Percentiles rank a stretch among this genome's conserved stretches.
Conservation (phyloP, 2,113 vertebrate species). For the Salminus brasiliensis region DNA sequence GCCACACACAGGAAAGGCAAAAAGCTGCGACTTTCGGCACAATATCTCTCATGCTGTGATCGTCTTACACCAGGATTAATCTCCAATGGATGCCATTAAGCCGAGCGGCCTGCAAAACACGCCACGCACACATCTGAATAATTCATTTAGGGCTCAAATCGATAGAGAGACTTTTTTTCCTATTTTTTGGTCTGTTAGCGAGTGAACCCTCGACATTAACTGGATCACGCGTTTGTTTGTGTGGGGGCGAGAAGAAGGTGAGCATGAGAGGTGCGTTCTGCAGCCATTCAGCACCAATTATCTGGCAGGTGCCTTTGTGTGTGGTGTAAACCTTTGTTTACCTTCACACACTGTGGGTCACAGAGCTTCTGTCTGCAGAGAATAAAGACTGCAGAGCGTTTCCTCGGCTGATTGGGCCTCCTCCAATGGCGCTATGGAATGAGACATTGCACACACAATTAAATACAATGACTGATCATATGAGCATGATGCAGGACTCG, state of each 20-base stretch:
- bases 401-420: slow-evolving; percentile 75
- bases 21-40: slow-evolving; percentile 52
- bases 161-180: slow-evolving; percentile 65
- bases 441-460: slow-evolving; percentile 69
- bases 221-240: slow-evolving; percentile 66
- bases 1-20: slow-evolving; percentile 67
- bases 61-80: slow-evolving; percentile 76
- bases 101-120: slow-evolving; percentile 72
- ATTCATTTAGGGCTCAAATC: slow-evolving; percentile 75
- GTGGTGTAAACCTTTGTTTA: slow-evolving; percentile 71
- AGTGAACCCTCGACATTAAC: slow-evolving; percentile 60
- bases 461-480: slow-evolving; percentile 66
- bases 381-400: slow-evolving; percentile 66
- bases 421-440: slow-evolving; percentile 74
- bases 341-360: slow-evolving; percentile 62
- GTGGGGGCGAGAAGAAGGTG: slow-evolving; percentile 72
- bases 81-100: slow-evolving; percentile 77
- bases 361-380: slow-evolving; percentile 69
- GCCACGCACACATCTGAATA: slow-evolving; percentile 74
- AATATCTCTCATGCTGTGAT: slow-evolving; percentile 39
- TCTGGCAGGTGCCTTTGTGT: slow-evolving; percentile 54
- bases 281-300: slow-evolving; percentile 63
- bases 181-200: slow-evolving; percentile 65
- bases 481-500: slow-evolving; percentile 62
- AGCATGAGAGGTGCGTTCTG: slow-evolving; percentile 52